Evolutionary conservation across 2,797 vertebrate species (phyloP).

Genomic region (Epinephelus awoara): DNA sequence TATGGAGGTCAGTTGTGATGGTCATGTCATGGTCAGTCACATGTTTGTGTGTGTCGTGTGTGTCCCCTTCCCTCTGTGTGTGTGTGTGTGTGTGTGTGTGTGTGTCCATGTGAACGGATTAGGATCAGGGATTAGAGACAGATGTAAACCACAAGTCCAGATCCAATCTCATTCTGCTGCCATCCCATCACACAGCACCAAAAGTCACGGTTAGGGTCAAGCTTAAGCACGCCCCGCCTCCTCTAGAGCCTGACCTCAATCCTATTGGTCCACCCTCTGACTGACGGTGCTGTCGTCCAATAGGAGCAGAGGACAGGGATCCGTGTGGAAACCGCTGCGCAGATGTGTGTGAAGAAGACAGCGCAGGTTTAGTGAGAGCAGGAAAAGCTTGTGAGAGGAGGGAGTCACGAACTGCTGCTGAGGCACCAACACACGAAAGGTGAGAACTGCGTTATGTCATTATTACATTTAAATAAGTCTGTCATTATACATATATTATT

Average conservation of each 20-base stretch:
- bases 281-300: conserved; percentile 53
- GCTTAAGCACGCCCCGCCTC: conserved; percentile 38
- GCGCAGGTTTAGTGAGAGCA: conserved; percentile 12
- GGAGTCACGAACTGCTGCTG: conserved; percentile 8
- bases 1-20: neutral
- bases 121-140: conserved; percentile 69
- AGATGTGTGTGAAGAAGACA: conserved; percentile 46
- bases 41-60: too few relatives aligned
- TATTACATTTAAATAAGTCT: fast-evolving
- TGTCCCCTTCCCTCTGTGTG: neutral
- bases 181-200: conserved; percentile 27
- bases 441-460: neutral
- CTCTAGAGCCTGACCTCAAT: fast-evolving
- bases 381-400: neutral
- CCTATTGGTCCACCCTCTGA: conserved; percentile 37
- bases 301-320: conserved; percentile 8
- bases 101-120: conserved; percentile 60
- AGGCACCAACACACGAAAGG: conserved; percentile 54
- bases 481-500: fast-evolving
- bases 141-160: conserved; percentile 62
- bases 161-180: conserved; percentile 37
- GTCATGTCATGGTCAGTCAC: neutral
- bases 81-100: neutral
- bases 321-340: conserved; percentile 31
- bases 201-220: conserved; percentile 47